Evolutionary conservation across 2,797 vertebrate species (phyloP).

Genomic region (Sparus aurata): DNA sequence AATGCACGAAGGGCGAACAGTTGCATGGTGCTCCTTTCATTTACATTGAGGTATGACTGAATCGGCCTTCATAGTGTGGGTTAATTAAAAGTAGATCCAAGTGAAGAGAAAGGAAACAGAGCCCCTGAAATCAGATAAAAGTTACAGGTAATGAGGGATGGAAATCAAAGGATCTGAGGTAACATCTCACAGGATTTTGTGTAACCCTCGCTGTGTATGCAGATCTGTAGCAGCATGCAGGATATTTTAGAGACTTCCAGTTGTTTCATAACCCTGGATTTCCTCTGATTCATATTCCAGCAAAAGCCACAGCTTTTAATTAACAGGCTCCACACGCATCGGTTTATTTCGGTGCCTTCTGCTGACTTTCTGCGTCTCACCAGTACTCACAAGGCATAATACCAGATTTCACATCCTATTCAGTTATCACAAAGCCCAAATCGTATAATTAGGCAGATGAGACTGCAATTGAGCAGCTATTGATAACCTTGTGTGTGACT

Average conservation of each 20-base stretch:
- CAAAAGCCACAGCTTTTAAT: slow-evolving; percentile 78
- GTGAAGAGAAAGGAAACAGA: background rate
- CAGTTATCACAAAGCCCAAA: slow-evolving; percentile 82
- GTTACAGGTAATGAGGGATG: slow-evolving; percentile 7
- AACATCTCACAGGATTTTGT: slow-evolving; percentile 25
- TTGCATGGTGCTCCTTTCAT: slow-evolving; percentile 27
- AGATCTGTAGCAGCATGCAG: slow-evolving; percentile 34
- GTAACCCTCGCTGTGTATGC: background rate
- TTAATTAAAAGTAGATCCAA: slow-evolving; percentile 12
- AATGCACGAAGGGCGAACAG: slow-evolving; percentile 43
- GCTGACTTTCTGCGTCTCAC: slow-evolving; percentile 66
- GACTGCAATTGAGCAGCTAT: slow-evolving; percentile 79
- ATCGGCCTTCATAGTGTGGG: background rate
- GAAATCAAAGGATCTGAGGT: slow-evolving; percentile 44
- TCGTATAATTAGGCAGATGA: slow-evolving; percentile 83
- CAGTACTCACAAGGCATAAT: slow-evolving; percentile 62
- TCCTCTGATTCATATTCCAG: slow-evolving; percentile 73
- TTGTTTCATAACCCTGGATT: slow-evolving; percentile 67
- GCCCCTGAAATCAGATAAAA: slow-evolving; percentile 17
- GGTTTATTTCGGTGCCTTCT: slow-evolving; percentile 74
- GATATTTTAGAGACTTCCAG: slow-evolving; percentile 57
- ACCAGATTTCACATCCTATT: slow-evolving; percentile 75
- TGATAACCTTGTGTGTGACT: slow-evolving; percentile 83
- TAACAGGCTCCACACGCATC: slow-evolving; percentile 73
- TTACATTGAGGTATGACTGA: slow-evolving; percentile 19